These are phyloP conservation scores for Pelochelys cantorii DNA, from an alignment of 2,797 vertebrate species.

Conservation along the genomic window DNA sequence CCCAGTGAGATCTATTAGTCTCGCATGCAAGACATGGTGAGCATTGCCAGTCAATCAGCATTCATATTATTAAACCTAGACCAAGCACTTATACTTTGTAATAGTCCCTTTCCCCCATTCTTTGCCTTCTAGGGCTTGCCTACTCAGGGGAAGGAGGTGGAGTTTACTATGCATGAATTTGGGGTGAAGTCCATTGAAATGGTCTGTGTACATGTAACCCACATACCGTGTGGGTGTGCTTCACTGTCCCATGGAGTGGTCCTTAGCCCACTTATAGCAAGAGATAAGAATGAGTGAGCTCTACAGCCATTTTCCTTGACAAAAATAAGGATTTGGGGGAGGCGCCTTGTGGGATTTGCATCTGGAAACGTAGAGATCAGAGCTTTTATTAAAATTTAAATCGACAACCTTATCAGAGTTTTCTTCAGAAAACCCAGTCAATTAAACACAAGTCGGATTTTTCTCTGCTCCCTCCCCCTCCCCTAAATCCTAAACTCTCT, in stretches of 20 bases:
- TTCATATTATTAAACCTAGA: neutral
- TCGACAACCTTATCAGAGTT: neutral
- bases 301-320: too few species aligned
- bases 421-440: neutral
- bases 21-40: neutral
- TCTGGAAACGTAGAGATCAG: neutral
- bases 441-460: neutral
- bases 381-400: neutral
- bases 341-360: neutral
- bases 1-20: neutral
- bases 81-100: neutral
- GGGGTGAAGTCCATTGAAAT: neutral
- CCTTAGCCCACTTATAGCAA: too few species aligned
- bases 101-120: neutral
- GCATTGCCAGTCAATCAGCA: neutral
- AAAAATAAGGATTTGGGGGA: neutral
- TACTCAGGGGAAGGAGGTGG: neutral
- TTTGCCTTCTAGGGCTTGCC: neutral
- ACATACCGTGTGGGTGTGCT: neutral
- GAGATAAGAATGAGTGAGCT: too few species aligned
- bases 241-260: too few species aligned
- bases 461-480: neutral
- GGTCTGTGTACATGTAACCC: neutral
- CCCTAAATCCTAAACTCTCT: constrained; percentile 18
- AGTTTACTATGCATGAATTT: neutral